Base-by-base conservation (phyloP, 2,888 invertebrate genomes). In the Torymus auratus region DNA sequence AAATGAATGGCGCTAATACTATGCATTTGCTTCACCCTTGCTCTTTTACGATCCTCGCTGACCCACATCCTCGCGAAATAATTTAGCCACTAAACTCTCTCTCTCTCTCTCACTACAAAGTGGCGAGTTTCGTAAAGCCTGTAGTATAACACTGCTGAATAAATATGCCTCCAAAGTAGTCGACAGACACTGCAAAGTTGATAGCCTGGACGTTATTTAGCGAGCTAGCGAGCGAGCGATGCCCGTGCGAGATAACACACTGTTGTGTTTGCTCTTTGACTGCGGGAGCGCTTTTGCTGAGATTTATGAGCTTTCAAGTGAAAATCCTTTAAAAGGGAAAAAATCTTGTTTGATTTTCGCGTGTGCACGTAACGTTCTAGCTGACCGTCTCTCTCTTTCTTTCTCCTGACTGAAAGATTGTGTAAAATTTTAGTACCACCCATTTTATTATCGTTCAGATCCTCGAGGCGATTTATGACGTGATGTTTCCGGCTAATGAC, bases 281-380 rank as follows among this genome's bases (percentile, higher is more conserved):
- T 58, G 28, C 28, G 2, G 61, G 20, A 14, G 50, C 4, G 61
- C 15, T 50, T 20, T 52, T 61, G 23, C 11, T 4, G 60, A 74
- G 61, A 80, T 74, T 74, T 80, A 74, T 50, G 68, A 52, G 56
- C 68, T 64, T 69, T n/a, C 15, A 7, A 79, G 64, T 64, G 28
- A 70, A 70, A 74, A 64, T 70, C 28, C 41, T 64, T 62, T 52
- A 56, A 53, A 15, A 55, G 10, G 1, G 58, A 17, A 23, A 56
- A 77, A 60, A 65, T 17, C 15, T 69, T 7, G 12, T 13, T 28
- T 72, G 55, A 14, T 7, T 41, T 72, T 70, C 71, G 12, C 17
- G 50, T 10, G 20, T 2, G 50, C 11, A 15, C 2, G 11, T 28
- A 28, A 12, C 15, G n/a, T n/a, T 10, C 14, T 50, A 10, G 53